Percentiles rank a stretch among this genome's conserved stretches.
phyloP scores from a whole-genome alignment of 2,888 invertebrate species.

The Therioaphis trifolii region DNA sequence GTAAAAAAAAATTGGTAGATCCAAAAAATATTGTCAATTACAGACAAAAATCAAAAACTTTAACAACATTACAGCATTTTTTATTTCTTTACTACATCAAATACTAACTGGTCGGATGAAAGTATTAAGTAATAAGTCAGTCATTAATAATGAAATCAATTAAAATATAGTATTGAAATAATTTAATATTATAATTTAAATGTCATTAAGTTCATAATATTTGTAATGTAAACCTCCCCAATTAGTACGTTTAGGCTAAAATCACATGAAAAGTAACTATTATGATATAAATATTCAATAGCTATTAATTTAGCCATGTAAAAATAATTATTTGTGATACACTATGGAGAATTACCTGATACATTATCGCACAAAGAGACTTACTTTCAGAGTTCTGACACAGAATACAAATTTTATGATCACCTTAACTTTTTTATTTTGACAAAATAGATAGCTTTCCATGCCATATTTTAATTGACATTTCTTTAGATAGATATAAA shows the following conservation, averaged over 20 bases:
- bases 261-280: slow-evolving; percentile 26
- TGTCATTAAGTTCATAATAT: background rate
- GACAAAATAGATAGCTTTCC: slow-evolving; percentile 24
- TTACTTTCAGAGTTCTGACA: slow-evolving; percentile 25
- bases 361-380: slow-evolving; percentile 1
- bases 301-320: background rate
- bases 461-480: slow-evolving; percentile 48
- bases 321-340: background rate
- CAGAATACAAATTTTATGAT: slow-evolving; percentile 24
- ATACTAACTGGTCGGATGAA: no score
- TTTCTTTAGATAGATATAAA: slow-evolving; percentile 44
- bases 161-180: background rate
- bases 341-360: background rate
- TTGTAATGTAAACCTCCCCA: slow-evolving; percentile 16
- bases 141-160: background rate
- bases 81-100: no score
- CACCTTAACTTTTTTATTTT: background rate
- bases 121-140: no score
- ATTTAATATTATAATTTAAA: background rate
- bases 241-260: slow-evolving; percentile 37
- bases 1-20: no score
- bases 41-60: no score
- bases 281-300: background rate
- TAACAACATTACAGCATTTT: no score
- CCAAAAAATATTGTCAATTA: no score